These are phyloP conservation scores for Brotula barbata DNA, from an alignment of 2,797 vertebrate species.

Conservation along the genomic window DNA sequence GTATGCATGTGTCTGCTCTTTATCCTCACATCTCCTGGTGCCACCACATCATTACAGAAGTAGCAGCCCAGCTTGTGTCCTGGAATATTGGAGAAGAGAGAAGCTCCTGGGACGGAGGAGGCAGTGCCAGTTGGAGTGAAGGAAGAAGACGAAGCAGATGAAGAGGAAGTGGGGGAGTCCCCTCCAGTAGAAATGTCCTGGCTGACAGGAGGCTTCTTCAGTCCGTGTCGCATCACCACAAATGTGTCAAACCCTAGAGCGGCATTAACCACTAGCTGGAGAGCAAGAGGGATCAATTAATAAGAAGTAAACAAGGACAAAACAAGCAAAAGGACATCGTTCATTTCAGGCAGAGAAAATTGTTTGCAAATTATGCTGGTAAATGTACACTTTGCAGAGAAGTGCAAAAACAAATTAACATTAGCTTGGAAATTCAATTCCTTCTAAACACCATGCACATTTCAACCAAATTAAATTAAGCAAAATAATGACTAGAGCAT, in stretches of 20 bases:
- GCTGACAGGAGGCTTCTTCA: constrained; percentile 80
- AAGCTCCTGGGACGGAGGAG: constrained; percentile 80
- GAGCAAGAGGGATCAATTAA: constrained; percentile 19
- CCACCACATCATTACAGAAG: constrained; percentile 99
- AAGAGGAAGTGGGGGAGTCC: constrained; percentile 76
- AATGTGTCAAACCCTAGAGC: constrained; percentile 98
- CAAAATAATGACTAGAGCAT: too few relatives aligned
- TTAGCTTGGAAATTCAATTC: constrained; percentile 1
- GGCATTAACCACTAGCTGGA: constrained; percentile 92
- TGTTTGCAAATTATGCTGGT: background rate
- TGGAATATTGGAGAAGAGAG: constrained; percentile 97
- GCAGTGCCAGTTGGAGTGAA: constrained; percentile 66
- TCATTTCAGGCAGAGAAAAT: background rate
- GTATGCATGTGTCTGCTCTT: background rate
- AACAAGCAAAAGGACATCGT: background rate
- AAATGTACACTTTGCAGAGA: constrained; percentile 11
- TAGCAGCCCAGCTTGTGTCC: constrained; percentile 98
- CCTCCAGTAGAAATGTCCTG: constrained; percentile 71
- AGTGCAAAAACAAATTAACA: background rate
- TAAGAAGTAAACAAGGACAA: background rate
- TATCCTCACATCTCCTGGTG: constrained; percentile 93
- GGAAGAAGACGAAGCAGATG: constrained; percentile 76
- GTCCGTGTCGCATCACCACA: constrained; percentile 96
- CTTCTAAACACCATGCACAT: constrained; percentile 5
- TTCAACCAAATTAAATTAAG: constrained; percentile 18